Base-by-base conservation (phyloP, 2,797 vertebrate genomes). In the Sebastes goodei region DNA sequence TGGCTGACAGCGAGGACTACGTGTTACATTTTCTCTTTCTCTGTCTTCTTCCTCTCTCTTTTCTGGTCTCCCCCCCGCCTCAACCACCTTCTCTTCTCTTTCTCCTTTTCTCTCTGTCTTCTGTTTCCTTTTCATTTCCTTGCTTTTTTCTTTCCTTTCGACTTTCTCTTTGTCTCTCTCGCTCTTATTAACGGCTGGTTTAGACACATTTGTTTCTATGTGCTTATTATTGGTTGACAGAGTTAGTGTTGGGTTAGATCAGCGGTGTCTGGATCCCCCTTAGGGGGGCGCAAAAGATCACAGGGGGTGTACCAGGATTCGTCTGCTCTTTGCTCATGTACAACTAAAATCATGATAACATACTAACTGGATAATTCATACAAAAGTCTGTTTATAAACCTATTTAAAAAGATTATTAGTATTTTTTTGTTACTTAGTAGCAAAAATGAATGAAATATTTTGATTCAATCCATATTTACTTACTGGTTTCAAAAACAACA, bases 1-100 rank as follows among this genome's bases (percentile, higher is more conserved):
- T 74, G 73, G 85, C 84, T 93, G 93, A 93, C 92, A 94, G 90
- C 84, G 32, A 88, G 78, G 83, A 76, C 89, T 90, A 80, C 32
- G 66, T 87, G 84, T 82, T 89, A 80, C 78, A 83, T 81, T 86
- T 82, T 89, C 76, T 76, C 61, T 76, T 68, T 81, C 29, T 81
- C 76, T 80, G 55, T 68, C 59, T 65, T 74, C 29, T 66, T 49
- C 69, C 27, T 62, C 60, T 66, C 56, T 59, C 53, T 53, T 64
- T 61, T 53, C 62, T 70, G 53, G 62, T 67, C 53, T 33, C 30
- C 30, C 9, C 10, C 25, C 4, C n/a, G n/a, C n/a, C 25, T 7
- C 29, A 29, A 8, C n/a, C 42, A 30, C 8, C 27, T 25, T 10
- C 53, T 59, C 30, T n/a, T 61, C 30, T 76, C 55, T 55, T n/a